Evolutionary conservation across 2,113 vertebrate species (phyloP).

Genomic region (Prionailurus viverrinus): DNA sequence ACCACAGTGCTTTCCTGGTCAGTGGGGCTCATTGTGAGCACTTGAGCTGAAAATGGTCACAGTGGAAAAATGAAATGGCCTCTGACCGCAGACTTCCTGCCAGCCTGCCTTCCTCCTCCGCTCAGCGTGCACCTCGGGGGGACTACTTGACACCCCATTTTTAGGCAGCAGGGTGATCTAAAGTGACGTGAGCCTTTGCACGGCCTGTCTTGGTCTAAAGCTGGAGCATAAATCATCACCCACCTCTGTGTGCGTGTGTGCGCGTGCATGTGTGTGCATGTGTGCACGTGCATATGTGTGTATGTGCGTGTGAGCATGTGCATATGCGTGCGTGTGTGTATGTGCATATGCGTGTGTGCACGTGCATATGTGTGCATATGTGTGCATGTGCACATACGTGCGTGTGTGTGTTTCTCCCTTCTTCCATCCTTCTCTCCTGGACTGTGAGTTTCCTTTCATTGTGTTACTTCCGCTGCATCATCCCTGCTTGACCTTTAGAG

Average conservation of each 20-base stretch:
- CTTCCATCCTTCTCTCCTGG: background rate
- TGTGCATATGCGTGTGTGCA: background rate
- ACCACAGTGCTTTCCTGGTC: background rate
- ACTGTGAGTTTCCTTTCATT: background rate
- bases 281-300: background rate
- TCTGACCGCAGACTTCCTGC: background rate
- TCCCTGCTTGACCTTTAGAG: slow-evolving; percentile 66
- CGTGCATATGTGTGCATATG: background rate
- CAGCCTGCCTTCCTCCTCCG: background rate
- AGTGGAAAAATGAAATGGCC: background rate
- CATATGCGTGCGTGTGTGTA: background rate
- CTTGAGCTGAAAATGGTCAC: background rate
- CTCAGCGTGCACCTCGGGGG: rapidly evolving
- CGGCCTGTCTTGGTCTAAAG: background rate
- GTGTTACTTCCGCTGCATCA: background rate
- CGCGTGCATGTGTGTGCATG: too few relatives aligned
- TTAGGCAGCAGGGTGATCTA: background rate
- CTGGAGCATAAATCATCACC: background rate
- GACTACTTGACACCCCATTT: background rate
- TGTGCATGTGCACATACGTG: background rate
- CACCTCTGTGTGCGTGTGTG: too few relatives aligned
- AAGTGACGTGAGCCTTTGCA: background rate
- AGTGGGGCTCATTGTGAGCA: background rate
- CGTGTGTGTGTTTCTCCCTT: background rate
- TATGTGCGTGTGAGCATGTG: background rate